Conservation (phyloP, 1,140 invertebrate genomes). For the Trichonephila clavata region DNA sequence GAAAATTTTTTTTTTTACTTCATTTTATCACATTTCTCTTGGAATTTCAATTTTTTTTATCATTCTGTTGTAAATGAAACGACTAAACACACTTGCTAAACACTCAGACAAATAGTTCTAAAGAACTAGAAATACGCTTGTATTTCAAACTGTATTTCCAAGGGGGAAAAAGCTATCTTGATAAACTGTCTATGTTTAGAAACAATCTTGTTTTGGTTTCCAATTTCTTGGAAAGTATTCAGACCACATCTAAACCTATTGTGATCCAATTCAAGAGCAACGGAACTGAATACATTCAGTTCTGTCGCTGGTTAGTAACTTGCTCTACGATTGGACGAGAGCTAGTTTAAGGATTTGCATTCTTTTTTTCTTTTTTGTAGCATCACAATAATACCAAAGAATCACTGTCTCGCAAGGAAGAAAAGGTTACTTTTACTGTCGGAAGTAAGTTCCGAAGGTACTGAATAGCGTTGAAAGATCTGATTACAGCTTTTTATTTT, state of each 20-base stretch:
- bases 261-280: slow-evolving; percentile 1
- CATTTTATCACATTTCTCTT: too few relatives aligned
- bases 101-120: too few relatives aligned
- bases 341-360: slow-evolving; percentile 27
- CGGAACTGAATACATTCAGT: background rate
- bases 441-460: background rate
- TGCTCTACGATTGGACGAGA: background rate
- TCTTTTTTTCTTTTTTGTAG: background rate
- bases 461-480: background rate
- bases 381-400: background rate
- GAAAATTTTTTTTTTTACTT: too few relatives aligned
- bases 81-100: too few relatives aligned
- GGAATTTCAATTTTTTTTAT: too few relatives aligned
- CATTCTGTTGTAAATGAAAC: too few relatives aligned
- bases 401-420: slow-evolving; percentile 5
- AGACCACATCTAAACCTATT: background rate
- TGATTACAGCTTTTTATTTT: slow-evolving; percentile 28
- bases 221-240: background rate
- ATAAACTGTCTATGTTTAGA: slow-evolving; percentile 1
- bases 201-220: background rate
- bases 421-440: slow-evolving; percentile 27
- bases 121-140: too few relatives aligned
- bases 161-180: background rate
- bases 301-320: background rate
- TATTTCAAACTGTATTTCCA: too few relatives aligned